Conservation (phyloP, 2,113 vertebrate genomes). For the Gambusia affinis region DNA sequence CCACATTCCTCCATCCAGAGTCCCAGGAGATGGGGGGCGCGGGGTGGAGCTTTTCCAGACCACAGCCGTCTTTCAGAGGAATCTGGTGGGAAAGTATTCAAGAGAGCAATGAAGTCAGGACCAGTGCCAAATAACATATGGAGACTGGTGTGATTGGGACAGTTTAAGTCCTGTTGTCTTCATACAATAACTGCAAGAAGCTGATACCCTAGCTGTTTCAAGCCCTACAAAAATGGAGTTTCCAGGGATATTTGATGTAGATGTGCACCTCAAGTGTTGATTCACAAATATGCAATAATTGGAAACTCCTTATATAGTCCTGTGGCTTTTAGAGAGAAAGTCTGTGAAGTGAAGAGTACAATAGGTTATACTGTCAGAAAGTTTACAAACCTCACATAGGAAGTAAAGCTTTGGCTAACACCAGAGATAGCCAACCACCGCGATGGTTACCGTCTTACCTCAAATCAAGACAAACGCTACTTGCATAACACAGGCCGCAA, state of each 20-base stretch:
- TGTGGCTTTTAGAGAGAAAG: neutral
- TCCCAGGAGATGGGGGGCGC: conserved; percentile 56
- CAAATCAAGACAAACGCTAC: neutral
- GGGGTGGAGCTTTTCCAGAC: conserved; percentile 61
- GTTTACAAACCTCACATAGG: conserved; percentile 15
- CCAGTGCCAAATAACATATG: conserved; percentile 34
- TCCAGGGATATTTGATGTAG: neutral
- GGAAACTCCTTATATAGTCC: neutral
- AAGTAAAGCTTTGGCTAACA: conserved; percentile 1
- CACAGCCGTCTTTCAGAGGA: conserved; percentile 57
- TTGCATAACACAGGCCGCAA: neutral
- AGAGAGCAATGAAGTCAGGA: conserved; percentile 47
- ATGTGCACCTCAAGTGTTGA: neutral
- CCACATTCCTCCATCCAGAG: conserved; percentile 68
- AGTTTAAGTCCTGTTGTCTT: conserved; percentile 18
- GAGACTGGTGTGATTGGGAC: conserved; percentile 39
- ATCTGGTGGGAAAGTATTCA: conserved; percentile 68
- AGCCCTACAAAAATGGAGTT: conserved; percentile 6
- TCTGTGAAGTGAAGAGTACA: neutral
- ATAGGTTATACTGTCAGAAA: conserved; percentile 34
- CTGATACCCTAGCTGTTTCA: conserved; percentile 1
- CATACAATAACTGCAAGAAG: conserved; percentile 28
- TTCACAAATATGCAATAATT: conserved; percentile 3
- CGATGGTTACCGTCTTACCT: conserved; percentile 5
- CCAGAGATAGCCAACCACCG: conserved; percentile 8